These are phyloP conservation scores for Sebastes nivosus DNA, from an alignment of 2,797 vertebrate species.

Conservation along the genomic window DNA sequence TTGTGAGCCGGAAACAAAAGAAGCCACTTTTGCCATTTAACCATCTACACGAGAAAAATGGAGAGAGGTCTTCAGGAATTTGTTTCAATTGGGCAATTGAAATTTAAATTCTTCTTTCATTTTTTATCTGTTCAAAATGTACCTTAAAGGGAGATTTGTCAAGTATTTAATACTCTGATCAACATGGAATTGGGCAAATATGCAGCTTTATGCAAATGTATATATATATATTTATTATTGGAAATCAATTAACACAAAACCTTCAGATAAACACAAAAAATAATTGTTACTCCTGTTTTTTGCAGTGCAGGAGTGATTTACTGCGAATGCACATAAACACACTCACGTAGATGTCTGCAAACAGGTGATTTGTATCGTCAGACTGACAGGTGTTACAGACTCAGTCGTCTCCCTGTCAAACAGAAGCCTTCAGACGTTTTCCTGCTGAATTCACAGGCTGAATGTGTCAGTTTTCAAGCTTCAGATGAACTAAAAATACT, in stretches of 20 bases:
- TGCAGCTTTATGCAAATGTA: too few relatives aligned
- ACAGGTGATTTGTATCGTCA: not conserved
- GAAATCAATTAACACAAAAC: too few relatives aligned
- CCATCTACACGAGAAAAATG: not conserved
- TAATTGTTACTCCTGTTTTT: not conserved
- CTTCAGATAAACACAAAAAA: not conserved
- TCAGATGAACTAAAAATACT: conserved; percentile 53
- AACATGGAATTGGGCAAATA: too few relatives aligned
- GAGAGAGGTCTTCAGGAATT: not conserved
- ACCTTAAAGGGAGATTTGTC: too few relatives aligned
- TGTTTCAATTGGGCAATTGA: not conserved
- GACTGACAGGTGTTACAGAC: conserved; percentile 3
- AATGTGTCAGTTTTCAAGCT: not conserved
- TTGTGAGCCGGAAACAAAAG: not conserved
- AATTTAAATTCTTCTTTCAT: not conserved
- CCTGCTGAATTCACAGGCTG: conserved; percentile 13
- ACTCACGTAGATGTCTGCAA: not conserved
- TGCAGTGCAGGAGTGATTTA: not conserved
- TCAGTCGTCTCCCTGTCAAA: not conserved
- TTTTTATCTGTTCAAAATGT: not conserved
- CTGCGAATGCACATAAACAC: not conserved
- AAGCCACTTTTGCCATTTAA: not conserved
- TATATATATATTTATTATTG: too few relatives aligned
- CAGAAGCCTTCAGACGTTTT: not conserved
- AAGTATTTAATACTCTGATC: too few relatives aligned